Percentiles rank a stretch among this genome's conserved stretches.
phyloP scores from a whole-genome alignment of 1,140 invertebrate species.

The Marisa cornuarietis region DNA sequence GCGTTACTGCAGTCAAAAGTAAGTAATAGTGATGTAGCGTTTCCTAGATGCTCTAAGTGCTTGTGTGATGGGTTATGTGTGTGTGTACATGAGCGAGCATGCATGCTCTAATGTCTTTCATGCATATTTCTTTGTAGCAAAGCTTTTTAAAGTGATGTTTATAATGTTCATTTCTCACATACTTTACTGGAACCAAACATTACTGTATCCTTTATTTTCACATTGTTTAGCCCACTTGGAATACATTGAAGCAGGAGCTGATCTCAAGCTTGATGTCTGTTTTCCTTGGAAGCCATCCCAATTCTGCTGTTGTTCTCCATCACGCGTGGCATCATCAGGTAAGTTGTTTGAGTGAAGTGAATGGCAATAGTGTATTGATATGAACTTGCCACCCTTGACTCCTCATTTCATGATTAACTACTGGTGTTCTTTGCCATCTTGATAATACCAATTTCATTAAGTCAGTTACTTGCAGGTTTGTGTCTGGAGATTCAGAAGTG shows the following conservation, averaged over 20 bases:
- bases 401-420: too few relatives aligned
- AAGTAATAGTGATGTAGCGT: constrained; percentile 37
- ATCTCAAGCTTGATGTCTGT: constrained; percentile 86
- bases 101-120: too few relatives aligned
- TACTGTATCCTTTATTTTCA: neutral
- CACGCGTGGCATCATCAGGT: constrained; percentile 85
- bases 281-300: constrained; percentile 93
- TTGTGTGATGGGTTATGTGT: neutral
- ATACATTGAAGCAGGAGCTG: constrained; percentile 77
- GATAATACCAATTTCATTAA: too few relatives aligned
- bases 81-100: neutral
- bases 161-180: too few relatives aligned
- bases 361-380: too few relatives aligned
- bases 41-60: neutral
- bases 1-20: constrained; percentile 84
- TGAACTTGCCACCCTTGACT: too few relatives aligned
- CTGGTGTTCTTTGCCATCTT: too few relatives aligned
- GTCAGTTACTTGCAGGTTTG: too few relatives aligned
- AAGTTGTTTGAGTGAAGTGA: neutral
- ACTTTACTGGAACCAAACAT: too few relatives aligned
- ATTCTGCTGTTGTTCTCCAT: constrained; percentile 87
- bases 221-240: constrained; percentile 59
- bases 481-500: too few relatives aligned
- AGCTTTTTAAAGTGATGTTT: too few relatives aligned
- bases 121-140: too few relatives aligned